phyloP scores from a whole-genome alignment of 64 coral and sea anemone species.

The Hydrozoanthus tunicans region DNA sequence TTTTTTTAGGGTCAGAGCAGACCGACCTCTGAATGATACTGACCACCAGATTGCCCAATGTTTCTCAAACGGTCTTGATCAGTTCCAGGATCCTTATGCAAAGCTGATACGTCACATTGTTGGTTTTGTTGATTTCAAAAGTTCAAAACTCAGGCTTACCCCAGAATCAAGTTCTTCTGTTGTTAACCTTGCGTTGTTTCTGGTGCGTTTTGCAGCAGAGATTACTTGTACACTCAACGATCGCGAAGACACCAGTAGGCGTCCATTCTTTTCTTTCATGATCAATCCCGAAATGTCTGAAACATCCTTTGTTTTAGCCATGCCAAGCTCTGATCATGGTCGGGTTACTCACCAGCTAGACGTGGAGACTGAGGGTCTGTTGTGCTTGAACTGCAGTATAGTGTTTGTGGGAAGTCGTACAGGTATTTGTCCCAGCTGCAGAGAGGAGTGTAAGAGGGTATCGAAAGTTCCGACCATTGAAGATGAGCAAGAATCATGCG shows the following conservation, averaged over 20 bases:
- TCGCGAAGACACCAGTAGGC: not conserved
- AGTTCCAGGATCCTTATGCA: not conserved
- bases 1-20: conserved; percentile 9
- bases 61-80: not conserved
- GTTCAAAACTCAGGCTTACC: not conserved
- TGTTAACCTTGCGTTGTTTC: not conserved
- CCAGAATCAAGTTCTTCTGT: conserved; percentile 9
- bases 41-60: not conserved
- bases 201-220: conserved; percentile 6
- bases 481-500: not conserved
- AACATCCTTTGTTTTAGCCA: not conserved
- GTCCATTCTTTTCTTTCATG: conserved; percentile 21
- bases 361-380: too few species aligned
- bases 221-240: conserved; percentile 12
- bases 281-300: not conserved
- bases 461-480: too few species aligned
- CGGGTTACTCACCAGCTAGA: too few species aligned
- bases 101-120: not conserved
- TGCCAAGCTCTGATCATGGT: not conserved
- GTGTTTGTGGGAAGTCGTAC: too few species aligned
- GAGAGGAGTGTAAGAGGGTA: too few species aligned
- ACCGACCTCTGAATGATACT: conserved; percentile 2
- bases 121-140: not conserved
- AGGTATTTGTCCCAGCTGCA: too few species aligned
- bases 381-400: too few species aligned